These are phyloP conservation scores for Macrostomum lignano DNA, from an alignment of 1,140 invertebrate species.

Conservation along the genomic window DNA sequence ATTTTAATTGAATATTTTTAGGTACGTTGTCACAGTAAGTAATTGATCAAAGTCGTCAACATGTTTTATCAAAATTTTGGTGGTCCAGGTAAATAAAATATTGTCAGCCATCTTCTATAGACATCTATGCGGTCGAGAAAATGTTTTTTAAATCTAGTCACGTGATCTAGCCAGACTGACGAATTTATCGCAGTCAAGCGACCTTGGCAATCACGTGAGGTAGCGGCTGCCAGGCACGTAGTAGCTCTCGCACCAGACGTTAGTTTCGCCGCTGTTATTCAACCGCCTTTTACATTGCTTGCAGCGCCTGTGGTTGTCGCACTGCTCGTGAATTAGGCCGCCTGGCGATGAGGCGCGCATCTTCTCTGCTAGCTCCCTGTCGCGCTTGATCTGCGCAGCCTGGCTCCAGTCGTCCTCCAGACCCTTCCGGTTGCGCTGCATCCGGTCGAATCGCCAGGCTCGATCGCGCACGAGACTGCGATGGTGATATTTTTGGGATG, in stretches of 20 bases:
- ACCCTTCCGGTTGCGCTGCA: conserved; percentile 11
- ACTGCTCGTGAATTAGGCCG: conserved; percentile 22
- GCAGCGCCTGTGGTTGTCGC: conserved; percentile 24
- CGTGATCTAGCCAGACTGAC: no score
- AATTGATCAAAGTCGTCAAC: no score
- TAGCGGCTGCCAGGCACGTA: conserved; percentile 21
- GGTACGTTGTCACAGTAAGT: no score
- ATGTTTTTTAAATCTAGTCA: no score
- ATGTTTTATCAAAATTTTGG: no score
- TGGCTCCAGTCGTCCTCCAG: conserved; percentile 20
- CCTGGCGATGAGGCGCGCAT: conserved; percentile 14
- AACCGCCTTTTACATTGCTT: conserved; percentile 18
- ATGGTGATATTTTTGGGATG: conserved; percentile 3
- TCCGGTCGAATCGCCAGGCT: conserved; percentile 13
- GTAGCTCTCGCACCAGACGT: conserved; percentile 24
- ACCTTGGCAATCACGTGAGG: no score
- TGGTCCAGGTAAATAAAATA: no score
- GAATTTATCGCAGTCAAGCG: no score
- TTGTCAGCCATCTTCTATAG: no score
- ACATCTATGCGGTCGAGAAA: no score
- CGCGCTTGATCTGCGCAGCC: conserved; percentile 13
- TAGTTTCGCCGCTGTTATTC: conserved; percentile 22
- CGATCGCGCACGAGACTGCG: conserved; percentile 18
- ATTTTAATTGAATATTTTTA: no score
- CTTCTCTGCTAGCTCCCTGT: conserved; percentile 15